Evolutionary conservation across 1,140 invertebrate genomes (phyloP).

Genomic region (Bicyclus anynana): DNA sequence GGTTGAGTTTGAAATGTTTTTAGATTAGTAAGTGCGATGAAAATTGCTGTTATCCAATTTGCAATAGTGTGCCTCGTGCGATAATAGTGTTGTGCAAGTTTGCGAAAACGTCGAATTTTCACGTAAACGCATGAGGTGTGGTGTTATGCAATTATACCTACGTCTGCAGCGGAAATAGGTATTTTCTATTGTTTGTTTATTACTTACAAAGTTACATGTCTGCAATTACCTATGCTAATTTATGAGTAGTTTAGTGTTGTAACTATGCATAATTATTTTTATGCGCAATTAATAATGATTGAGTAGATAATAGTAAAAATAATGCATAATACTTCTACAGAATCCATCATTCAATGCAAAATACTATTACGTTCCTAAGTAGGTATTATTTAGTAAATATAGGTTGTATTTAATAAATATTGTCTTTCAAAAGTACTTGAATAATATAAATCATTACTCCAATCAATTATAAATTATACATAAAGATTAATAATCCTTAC

Average conservation of each 20-base stretch:
- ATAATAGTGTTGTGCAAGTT: conserved; percentile 60
- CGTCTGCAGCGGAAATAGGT: conserved; percentile 25
- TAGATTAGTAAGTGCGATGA: conserved; percentile 1
- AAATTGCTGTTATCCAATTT: conserved; percentile 38
- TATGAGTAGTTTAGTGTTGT: background rate
- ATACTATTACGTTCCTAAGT: no score
- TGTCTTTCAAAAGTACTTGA: no score
- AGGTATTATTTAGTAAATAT: no score
- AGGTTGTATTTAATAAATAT: no score
- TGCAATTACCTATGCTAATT: conserved; percentile 15
- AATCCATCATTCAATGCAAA: no score
- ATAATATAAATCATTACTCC: no score
- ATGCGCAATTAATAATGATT: background rate
- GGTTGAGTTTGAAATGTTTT: conserved; percentile 18
- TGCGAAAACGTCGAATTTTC: conserved; percentile 48
- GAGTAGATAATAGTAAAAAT: no score
- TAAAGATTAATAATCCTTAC: no score
- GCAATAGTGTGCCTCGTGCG: conserved; percentile 44
- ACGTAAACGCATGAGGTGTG: conserved; percentile 12
- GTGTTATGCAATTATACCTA: conserved; percentile 16
- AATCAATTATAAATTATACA: no score
- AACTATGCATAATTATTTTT: background rate
- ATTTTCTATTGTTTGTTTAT: conserved; percentile 18
- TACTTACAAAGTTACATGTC: background rate
- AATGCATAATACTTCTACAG: no score